Percentiles rank a stretch among this genome's conserved stretches.
phyloP scores from a whole-genome alignment of 2,797 vertebrate species.

The Garrulus glandarius region DNA sequence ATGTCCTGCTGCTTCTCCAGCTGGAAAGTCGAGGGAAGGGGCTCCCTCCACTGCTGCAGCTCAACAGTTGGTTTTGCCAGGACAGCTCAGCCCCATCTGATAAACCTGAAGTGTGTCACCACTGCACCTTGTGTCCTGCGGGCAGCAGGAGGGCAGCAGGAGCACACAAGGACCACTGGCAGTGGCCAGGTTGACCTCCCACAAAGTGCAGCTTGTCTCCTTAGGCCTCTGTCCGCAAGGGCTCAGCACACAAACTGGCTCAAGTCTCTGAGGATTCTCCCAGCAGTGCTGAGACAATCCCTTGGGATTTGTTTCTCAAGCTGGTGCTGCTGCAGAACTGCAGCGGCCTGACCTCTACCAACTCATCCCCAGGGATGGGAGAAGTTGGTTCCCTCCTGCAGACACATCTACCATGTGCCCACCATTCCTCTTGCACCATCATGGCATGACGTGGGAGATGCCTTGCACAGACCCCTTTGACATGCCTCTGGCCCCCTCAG shows the following conservation, averaged over 20 bases:
- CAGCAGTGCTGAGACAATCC: not conserved
- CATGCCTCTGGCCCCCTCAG: not conserved
- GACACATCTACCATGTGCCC: rapidly evolving
- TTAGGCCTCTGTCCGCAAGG: rapidly evolving
- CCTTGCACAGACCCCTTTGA: rapidly evolving
- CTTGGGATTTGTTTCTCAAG: not conserved
- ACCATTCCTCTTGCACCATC: not conserved
- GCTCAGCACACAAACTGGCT: not conserved
- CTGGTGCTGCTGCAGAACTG: not conserved
- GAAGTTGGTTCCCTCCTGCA: rapidly evolving
- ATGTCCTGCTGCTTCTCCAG: not conserved
- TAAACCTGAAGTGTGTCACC: not conserved
- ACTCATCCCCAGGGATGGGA: not conserved
- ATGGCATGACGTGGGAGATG: not conserved
- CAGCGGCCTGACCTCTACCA: not conserved
- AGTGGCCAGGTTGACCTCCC: not conserved
- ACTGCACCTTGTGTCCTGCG: rapidly evolving
- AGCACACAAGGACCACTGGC: not conserved
- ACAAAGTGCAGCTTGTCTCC: not conserved
- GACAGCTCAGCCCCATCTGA: not conserved
- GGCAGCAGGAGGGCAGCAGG: not conserved
- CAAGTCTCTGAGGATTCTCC: not conserved
- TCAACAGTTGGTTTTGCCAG: not conserved
- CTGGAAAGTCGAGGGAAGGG: not conserved
- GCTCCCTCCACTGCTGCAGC: not conserved